A percentile compares a stretch with the other conserved stretches of the same genome.
These are phyloP conservation scores for Phasia obesa DNA, from an alignment of 2,888 invertebrate species.

Conservation along the genomic window DNA sequence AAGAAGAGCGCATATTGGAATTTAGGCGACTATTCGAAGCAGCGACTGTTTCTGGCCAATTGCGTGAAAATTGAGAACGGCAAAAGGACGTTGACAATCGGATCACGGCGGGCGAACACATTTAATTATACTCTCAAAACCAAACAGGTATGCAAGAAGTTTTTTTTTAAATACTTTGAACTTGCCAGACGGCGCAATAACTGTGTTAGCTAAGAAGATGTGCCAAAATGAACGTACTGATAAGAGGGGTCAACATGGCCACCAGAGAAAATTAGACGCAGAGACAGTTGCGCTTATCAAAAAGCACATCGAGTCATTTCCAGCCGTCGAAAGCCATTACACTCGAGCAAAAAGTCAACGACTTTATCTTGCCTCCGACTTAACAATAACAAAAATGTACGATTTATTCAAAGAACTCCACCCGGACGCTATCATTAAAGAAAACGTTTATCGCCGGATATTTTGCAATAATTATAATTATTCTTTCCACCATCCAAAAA, in stretches of 20 bases:
- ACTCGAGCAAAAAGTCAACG: neutral
- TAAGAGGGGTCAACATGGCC: slow-evolving; percentile 25
- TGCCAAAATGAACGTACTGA: slow-evolving; percentile 11
- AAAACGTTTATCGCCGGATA: slow-evolving; percentile 15
- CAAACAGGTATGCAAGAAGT: slow-evolving; percentile 24
- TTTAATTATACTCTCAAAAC: slow-evolving; percentile 12
- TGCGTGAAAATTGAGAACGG: slow-evolving; percentile 44
- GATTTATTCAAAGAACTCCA: neutral
- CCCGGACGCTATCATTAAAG: slow-evolving; percentile 18
- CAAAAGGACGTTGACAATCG: slow-evolving; percentile 30
- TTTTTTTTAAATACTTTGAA: slow-evolving; percentile 26
- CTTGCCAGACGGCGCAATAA: slow-evolving; percentile 19
- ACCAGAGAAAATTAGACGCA: slow-evolving; percentile 18
- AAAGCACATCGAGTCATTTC: slow-evolving; percentile 16
- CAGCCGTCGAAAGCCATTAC: slow-evolving; percentile 6
- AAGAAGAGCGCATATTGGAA: slow-evolving; percentile 29
- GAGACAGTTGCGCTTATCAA: slow-evolving; percentile 2
- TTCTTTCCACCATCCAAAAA: slow-evolving; percentile 12
- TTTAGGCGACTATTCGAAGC: slow-evolving; percentile 22
- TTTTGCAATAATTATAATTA: slow-evolving; percentile 27
- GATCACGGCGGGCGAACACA: slow-evolving; percentile 28
- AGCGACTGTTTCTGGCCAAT: slow-evolving; percentile 25
- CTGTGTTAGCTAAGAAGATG: slow-evolving; percentile 23
- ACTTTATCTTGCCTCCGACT: slow-evolving; percentile 1
- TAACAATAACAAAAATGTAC: slow-evolving; percentile 16